Conservation (phyloP, 1,140 invertebrate species). For the Diprion similis region DNA sequence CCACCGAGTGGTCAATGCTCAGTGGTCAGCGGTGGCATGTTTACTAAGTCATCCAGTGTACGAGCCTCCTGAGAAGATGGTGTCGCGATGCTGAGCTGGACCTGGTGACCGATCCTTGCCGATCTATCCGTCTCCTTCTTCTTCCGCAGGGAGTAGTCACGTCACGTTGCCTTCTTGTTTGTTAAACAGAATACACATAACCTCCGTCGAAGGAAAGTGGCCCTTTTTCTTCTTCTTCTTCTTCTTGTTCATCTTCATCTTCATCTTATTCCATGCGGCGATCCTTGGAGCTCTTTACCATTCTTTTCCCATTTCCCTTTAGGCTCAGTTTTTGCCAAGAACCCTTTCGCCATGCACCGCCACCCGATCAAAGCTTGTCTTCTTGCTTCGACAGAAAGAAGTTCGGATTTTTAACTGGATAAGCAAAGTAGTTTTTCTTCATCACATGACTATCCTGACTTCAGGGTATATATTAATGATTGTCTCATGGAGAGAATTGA, state of each 20-base stretch:
- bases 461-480: not conserved
- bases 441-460: not conserved
- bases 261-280: not conserved
- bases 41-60: constrained; percentile 46
- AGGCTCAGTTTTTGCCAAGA: no score
- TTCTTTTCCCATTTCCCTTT: no score
- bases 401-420: no score
- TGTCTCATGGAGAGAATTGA: no score
- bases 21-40: constrained; percentile 22
- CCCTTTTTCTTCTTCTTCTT: not conserved
- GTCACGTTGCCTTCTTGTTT: constrained; percentile 23
- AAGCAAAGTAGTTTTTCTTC: no score
- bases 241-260: not conserved
- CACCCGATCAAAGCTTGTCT: no score
- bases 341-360: no score
- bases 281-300: no score
- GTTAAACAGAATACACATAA: not conserved
- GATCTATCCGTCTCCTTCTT: constrained; percentile 30
- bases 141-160: constrained; percentile 29
- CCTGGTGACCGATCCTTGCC: constrained; percentile 23
- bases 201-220: not conserved
- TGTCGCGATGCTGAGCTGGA: constrained; percentile 46
- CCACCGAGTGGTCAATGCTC: no score
- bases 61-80: constrained; percentile 43
- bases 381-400: no score